Base-by-base conservation (phyloP, 2,797 vertebrate genomes). In the Tolypeutes matacus region DNA sequence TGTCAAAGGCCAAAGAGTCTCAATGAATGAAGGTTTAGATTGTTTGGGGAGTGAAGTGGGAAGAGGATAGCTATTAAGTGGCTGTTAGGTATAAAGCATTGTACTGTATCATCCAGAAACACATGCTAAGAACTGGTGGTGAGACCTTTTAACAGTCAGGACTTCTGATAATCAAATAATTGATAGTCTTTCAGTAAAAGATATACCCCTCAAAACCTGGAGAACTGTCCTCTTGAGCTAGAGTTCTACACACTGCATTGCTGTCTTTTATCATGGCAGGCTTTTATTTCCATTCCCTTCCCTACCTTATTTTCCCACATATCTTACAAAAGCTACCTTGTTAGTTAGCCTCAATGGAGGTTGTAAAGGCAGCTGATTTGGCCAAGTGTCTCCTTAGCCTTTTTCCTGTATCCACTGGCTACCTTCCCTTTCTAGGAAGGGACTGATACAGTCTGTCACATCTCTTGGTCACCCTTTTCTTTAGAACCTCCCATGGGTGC, bases 401-500 rank as follows among this genome's bases (percentile, higher is more conserved):
- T 94, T 91, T 21, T 85, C 34, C 27, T 14, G 2, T 67, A 27
- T n/a, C 46, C 25, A 49, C 34, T 77, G 65, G 51, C 39, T 14
- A 25, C n/a, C 14, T n/a, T 62, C 34, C 60, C 53, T 88, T 86
- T 93, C 69, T 76, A 72, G 65, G 34, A 60, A 92, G 77, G 42
- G 75, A 25, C 15, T 0, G 3, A 29, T 29, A 10, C 2, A 69
- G 34, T 36, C 70, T 18, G 83, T 87, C 36, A 62, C 18, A 39
- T 21, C 29, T 39, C 64, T 58, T 86, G 36, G 7, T 85, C 91
- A 72, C 7, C 23, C 72, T 88, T 95, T 93, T 76, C 92, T 76
- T 65, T 69, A 46, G 75, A 18, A 25, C 56, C 46, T 96, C 46
- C 20, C 23, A 78, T 39, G 75, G 82, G 73, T 89, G 85, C 39